phyloP scores from a whole-genome alignment of 1,140 invertebrate genomes.

The Rhysida immarginata region DNA sequence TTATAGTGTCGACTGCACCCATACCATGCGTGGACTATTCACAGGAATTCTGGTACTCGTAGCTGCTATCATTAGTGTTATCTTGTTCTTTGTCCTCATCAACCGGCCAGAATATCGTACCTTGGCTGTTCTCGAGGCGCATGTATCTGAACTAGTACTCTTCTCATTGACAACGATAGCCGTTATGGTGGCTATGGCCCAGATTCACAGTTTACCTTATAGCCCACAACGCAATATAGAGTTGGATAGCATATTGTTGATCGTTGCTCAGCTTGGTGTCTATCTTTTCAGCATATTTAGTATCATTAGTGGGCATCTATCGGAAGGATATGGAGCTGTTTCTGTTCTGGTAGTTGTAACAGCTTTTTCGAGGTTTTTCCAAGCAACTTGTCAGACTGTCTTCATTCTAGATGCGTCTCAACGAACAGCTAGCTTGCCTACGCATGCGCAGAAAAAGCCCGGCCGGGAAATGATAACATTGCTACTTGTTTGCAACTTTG shows the following conservation, averaged over 20 bases:
- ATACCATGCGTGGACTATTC: conserved; percentile 85
- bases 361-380: conserved; percentile 41
- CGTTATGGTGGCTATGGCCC: conserved; percentile 18
- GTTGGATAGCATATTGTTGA: conserved; percentile 79
- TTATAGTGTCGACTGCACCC: conserved; percentile 84
- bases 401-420: conserved; percentile 84
- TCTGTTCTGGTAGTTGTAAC: conserved; percentile 54
- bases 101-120: conserved; percentile 65
- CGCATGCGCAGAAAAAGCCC: conserved; percentile 65
- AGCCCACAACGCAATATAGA: conserved; percentile 64
- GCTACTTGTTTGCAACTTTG: too few species aligned
- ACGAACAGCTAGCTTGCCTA: conserved; percentile 53
- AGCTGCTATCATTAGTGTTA: conserved; percentile 81
- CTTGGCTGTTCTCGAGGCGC: conserved; percentile 75
- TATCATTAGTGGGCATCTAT: conserved; percentile 68
- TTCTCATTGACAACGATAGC: conserved; percentile 38
- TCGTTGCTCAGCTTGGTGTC: conserved; percentile 81
- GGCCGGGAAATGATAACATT: conserved; percentile 82
- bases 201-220: conserved; percentile 63
- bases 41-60: conserved; percentile 82
- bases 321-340: conserved; percentile 3
- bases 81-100: conserved; percentile 86
- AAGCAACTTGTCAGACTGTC: conserved; percentile 81
- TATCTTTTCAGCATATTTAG: conserved; percentile 89
- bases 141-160: conserved; percentile 73